These are phyloP conservation scores for Drosophila busckii DNA, from an alignment of 1,140 invertebrate genomes.

Conservation along the genomic window DNA sequence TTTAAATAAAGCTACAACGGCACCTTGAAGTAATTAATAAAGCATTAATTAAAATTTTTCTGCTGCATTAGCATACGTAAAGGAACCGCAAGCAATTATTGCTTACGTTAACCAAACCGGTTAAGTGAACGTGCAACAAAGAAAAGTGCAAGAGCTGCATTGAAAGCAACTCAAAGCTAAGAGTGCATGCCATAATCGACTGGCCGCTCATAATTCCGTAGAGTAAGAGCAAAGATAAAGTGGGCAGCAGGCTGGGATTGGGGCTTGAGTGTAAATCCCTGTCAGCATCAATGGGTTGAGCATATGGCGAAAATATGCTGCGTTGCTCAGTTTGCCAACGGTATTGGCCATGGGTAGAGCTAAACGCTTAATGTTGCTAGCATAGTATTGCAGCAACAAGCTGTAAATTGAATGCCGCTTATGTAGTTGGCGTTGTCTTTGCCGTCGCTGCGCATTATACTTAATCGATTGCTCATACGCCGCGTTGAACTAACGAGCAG, in stretches of 20 bases:
- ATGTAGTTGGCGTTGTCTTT: neutral
- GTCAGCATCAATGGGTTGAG: neutral
- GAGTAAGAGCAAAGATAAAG: conserved; percentile 5
- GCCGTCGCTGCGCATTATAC: conserved; percentile 38
- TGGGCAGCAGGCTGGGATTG: neutral
- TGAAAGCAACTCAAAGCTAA: conserved; percentile 35
- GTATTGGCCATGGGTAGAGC: conserved; percentile 23
- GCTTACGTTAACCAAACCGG: too few species aligned
- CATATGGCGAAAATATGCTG: conserved; percentile 25
- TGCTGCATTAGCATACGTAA: too few species aligned
- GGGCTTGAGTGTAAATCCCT: conserved; percentile 4
- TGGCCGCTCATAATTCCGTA: too few species aligned
- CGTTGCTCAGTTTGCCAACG: conserved; percentile 45
- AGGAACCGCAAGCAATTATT: too few species aligned
- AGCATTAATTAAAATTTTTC: too few species aligned
- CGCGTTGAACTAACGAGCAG: conserved; percentile 52
- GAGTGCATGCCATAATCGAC: conserved; percentile 57
- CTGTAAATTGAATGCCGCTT: conserved; percentile 53
- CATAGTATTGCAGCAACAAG: conserved; percentile 45
- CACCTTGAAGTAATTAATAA: neutral
- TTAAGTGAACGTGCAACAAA: conserved; percentile 15
- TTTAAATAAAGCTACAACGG: too few species aligned
- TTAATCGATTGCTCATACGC: conserved; percentile 72
- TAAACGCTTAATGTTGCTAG: conserved; percentile 71
- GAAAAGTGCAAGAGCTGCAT: conserved; percentile 46